Conservation (phyloP, 1,140 invertebrate genomes). For the Heterodera carotae region DNA sequence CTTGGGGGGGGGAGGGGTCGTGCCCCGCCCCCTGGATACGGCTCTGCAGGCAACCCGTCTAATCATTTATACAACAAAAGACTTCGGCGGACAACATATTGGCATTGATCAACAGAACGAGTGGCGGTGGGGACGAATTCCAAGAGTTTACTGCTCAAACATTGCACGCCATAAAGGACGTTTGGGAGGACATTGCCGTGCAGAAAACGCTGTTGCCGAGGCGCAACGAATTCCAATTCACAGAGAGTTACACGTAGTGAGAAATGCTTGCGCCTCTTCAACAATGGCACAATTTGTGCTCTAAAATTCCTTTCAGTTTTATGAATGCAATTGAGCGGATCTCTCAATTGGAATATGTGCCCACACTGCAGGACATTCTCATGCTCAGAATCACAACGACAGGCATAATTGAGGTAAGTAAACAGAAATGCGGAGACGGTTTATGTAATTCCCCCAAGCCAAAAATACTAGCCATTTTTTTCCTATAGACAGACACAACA, state of each 20-base stretch:
- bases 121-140: not conserved
- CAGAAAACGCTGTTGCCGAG: constrained; percentile 19
- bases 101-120: not conserved
- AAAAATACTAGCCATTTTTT: too few relatives aligned
- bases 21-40: too few relatives aligned
- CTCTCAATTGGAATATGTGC: constrained; percentile 84
- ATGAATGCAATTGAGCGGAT: constrained; percentile 88
- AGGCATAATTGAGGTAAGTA: constrained; percentile 69
- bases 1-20: too few relatives aligned
- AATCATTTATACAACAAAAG: too few relatives aligned
- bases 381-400: constrained; percentile 92
- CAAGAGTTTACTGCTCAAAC: not conserved
- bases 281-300: too few relatives aligned
- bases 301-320: constrained; percentile 22
- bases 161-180: not conserved
- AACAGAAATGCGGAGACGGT: too few relatives aligned
- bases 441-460: too few relatives aligned
- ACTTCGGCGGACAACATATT: constrained; percentile 17
- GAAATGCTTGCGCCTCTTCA: constrained; percentile 74
- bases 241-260: constrained; percentile 22
- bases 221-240: constrained; percentile 24
- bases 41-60: too few relatives aligned
- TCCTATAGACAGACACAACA: too few relatives aligned
- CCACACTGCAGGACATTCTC: constrained; percentile 92
- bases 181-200: constrained; percentile 16